Conservation (phyloP, 2,888 invertebrate genomes). For the Epistrophe grossulariae region DNA sequence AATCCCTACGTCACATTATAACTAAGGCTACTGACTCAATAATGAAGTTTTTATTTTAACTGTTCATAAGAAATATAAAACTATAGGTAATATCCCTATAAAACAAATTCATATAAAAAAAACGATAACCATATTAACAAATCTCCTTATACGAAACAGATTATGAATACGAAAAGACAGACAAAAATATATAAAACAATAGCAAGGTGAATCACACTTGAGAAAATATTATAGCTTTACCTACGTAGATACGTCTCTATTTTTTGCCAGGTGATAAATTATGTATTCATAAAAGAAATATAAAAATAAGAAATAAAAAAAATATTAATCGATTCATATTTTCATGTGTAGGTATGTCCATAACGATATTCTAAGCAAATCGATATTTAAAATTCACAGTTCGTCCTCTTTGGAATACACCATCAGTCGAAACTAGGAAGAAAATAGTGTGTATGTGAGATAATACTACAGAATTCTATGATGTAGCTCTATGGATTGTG, state of each 20-base stretch:
- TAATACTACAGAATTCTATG: constrained; percentile 11
- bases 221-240: neutral
- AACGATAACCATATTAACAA: constrained; percentile 31
- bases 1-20: neutral
- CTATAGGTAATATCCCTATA: constrained; percentile 27
- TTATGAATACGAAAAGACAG: neutral
- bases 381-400: constrained; percentile 61
- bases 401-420: constrained; percentile 48
- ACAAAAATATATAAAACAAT: constrained; percentile 25
- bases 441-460: constrained; percentile 31
- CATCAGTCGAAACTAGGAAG: constrained; percentile 60
- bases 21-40: neutral
- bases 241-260: constrained; percentile 51
- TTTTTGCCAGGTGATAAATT: constrained; percentile 60
- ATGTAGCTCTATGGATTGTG: constrained; percentile 39
- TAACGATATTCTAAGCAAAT: constrained; percentile 60
- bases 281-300: constrained; percentile 59
- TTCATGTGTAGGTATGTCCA: constrained; percentile 44
- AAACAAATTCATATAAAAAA: constrained; percentile 38
- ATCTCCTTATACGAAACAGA: constrained; percentile 40
- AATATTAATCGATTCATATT: constrained; percentile 63
- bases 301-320: constrained; percentile 13
- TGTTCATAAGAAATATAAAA: constrained; percentile 7
- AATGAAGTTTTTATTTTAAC: neutral
- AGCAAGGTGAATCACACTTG: constrained; percentile 65